Percentiles rank a stretch among this genome's conserved stretches.
Conservation (phyloP, 2,888 invertebrate species). For the Campopleginae sp. region DNA sequence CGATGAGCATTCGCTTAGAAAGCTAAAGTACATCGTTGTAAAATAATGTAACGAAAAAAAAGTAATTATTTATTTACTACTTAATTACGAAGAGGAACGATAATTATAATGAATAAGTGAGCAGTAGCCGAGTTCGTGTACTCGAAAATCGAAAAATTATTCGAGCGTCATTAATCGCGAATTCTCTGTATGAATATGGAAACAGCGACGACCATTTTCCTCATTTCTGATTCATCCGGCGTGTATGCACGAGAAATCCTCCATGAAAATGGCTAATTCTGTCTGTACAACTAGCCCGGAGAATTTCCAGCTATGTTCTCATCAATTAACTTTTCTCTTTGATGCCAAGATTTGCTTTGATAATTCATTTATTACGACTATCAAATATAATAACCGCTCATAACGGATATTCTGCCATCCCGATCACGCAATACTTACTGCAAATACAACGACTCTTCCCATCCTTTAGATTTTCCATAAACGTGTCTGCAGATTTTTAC, state of each 20-base stretch:
- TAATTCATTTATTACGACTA: conserved; percentile 40
- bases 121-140: neutral
- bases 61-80: neutral
- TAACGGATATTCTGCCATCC: conserved; percentile 1
- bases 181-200: conserved; percentile 70
- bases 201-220: conserved; percentile 55
- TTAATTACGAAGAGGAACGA: neutral
- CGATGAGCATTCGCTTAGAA: neutral
- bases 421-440: conserved; percentile 5
- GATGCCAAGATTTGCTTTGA: conserved; percentile 68
- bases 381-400: conserved; percentile 6
- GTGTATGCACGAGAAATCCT: conserved; percentile 16
- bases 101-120: neutral
- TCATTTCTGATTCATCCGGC: conserved; percentile 66
- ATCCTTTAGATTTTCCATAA: neutral
- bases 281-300: conserved; percentile 57
- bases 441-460: neutral
- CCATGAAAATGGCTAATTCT: conserved; percentile 42
- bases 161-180: conserved; percentile 49
- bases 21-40: neutral
- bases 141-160: conserved; percentile 41
- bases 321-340: conserved; percentile 72
- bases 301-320: conserved; percentile 61
- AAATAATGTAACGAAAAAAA: neutral
- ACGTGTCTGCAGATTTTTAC: neutral